phyloP scores from a whole-genome alignment of 2,113 vertebrate genomes.

The Ceyx melanurus region DNA sequence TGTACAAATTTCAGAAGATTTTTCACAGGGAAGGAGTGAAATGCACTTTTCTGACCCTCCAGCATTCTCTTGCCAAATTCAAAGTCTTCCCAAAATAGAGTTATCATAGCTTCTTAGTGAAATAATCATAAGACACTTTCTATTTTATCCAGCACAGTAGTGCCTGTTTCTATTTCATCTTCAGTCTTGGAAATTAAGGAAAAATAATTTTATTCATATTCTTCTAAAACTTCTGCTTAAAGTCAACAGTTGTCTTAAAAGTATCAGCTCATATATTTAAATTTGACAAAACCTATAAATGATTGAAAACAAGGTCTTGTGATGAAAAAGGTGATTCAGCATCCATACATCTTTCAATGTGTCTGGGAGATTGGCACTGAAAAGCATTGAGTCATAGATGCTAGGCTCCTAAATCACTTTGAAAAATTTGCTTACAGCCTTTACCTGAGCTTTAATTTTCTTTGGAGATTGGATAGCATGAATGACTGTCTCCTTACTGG shows the following conservation, averaged over 20 bases:
- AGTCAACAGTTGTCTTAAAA: background rate
- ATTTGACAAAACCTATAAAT: background rate
- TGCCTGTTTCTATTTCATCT: background rate
- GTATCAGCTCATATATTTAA: background rate
- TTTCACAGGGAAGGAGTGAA: conserved; percentile 32
- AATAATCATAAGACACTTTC: background rate
- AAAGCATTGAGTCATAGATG: background rate
- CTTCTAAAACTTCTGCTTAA: background rate
- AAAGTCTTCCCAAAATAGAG: background rate
- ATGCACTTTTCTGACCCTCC: conserved; percentile 12
- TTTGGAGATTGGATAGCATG: background rate
- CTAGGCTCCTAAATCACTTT: background rate
- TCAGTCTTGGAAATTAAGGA: background rate
- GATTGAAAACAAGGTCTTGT: background rate
- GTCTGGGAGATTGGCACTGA: background rate
- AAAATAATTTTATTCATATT: background rate
- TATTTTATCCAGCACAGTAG: background rate
- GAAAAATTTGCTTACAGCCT: background rate
- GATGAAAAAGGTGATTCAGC: background rate
- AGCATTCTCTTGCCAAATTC: background rate
- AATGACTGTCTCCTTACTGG: background rate
- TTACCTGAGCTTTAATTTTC: background rate
- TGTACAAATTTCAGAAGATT: conserved; percentile 32
- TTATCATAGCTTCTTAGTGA: background rate
- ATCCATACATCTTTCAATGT: background rate